A percentile compares a stretch with the other conserved stretches of the same genome.
phyloP scores from a whole-genome alignment of 2,113 vertebrate genomes.

The Hassar affinis region DNA sequence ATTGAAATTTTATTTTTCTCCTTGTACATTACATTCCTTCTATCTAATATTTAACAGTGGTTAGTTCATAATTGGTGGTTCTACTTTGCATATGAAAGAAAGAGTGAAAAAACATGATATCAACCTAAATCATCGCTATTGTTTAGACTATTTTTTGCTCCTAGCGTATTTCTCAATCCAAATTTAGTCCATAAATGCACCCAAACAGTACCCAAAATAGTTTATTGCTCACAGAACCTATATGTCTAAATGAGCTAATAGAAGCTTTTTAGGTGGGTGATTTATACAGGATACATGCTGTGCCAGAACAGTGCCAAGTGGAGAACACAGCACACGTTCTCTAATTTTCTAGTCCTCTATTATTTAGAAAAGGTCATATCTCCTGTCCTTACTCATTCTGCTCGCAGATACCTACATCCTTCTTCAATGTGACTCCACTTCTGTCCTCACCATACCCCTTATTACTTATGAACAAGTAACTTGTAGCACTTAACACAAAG shows the following conservation, averaged over 20 bases:
- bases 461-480: conserved; percentile 40
- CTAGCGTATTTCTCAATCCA: conserved; percentile 2
- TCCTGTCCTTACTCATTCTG: conserved; percentile 28
- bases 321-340: conserved; percentile 6
- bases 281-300: conserved; percentile 15
- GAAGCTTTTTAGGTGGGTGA: conserved; percentile 36
- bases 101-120: neutral
- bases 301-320: conserved; percentile 3
- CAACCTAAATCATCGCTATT: neutral
- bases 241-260: conserved; percentile 39
- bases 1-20: neutral
- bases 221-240: conserved; percentile 14
- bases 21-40: neutral
- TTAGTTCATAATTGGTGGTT: neutral
- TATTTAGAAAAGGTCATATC: conserved; percentile 35
- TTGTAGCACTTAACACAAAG: conserved; percentile 36
- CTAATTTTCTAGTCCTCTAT: conserved; percentile 35
- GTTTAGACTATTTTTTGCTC: neutral
- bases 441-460: conserved; percentile 25
- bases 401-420: conserved; percentile 23
- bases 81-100: neutral
- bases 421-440: conserved; percentile 36
- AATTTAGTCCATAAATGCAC: conserved; percentile 8
- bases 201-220: conserved; percentile 25
- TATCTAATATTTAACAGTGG: neutral